Evolutionary conservation across 2,888 invertebrate species (phyloP).

Genomic region (Scaptomyza tumidula): DNA sequence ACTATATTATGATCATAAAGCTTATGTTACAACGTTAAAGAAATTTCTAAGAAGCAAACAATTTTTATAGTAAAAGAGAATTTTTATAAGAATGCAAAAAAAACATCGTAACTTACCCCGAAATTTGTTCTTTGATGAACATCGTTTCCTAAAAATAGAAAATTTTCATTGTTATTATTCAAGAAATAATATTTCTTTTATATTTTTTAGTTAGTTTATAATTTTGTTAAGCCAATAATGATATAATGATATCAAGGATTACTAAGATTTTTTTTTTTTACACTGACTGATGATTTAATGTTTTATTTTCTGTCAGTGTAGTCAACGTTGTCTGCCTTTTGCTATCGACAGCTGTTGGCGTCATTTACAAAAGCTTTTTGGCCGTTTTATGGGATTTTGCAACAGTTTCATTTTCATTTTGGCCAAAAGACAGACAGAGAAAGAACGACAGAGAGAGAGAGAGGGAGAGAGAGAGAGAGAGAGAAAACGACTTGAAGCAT

Average conservation of each 20-base stretch:
- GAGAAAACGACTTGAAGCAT: conserved; percentile 8
- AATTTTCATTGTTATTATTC: not conserved
- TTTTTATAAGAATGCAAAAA: no score
- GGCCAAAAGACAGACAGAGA: conserved; percentile 31
- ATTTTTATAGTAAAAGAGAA: no score
- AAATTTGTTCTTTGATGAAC: no score
- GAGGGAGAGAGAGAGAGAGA: conserved; percentile 11
- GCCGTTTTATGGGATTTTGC: conserved; percentile 79
- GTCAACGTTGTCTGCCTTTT: conserved; percentile 65
- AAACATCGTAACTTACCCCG: not conserved
- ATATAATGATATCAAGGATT: no score
- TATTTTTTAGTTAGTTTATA: no score
- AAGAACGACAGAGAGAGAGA: conserved; percentile 18
- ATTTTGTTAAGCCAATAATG: no score
- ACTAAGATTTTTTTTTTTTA: no score
- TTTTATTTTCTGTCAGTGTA: conserved; percentile 8
- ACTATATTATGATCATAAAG: no score
- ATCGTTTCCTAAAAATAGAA: not conserved
- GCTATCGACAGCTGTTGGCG: conserved; percentile 79
- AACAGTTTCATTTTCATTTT: conserved; percentile 79
- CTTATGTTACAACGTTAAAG: no score
- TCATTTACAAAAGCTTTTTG: conserved; percentile 81
- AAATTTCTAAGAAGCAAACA: no score
- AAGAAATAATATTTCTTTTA: not conserved
- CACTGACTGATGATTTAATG: no score